Percentiles rank a stretch among this genome's conserved stretches.
phyloP scores from a whole-genome alignment of 2,888 invertebrate genomes.

The Frankliniella intonsa region DNA sequence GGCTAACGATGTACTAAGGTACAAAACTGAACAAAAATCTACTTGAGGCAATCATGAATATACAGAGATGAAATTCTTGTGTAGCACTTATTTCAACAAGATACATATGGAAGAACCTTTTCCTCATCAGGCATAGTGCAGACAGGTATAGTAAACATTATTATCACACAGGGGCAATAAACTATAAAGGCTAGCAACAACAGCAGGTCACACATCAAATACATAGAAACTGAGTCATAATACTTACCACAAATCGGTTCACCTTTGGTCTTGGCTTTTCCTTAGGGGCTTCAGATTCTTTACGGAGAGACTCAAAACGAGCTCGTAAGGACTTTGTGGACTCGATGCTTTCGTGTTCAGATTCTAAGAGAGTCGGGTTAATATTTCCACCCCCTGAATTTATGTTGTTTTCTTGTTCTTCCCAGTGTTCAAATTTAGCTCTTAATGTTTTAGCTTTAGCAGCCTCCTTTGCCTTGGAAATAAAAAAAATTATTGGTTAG shows the following conservation, averaged over 20 bases:
- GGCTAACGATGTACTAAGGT: too few species aligned
- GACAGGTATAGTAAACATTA: neutral
- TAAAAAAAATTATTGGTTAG: slow-evolving; percentile 11
- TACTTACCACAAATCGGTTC: slow-evolving; percentile 87
- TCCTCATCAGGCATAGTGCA: too few species aligned
- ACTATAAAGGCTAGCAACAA: slow-evolving; percentile 35
- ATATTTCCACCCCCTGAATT: slow-evolving; percentile 47
- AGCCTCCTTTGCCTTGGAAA: slow-evolving; percentile 61
- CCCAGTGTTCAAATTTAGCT: slow-evolving; percentile 86
- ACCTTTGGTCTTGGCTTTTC: slow-evolving; percentile 64
- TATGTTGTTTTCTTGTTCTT: slow-evolving; percentile 54
- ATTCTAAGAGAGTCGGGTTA: slow-evolving; percentile 48
- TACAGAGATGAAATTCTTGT: too few species aligned
- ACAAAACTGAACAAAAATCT: neutral
- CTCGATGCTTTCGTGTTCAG: slow-evolving; percentile 65
- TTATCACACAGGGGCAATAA: neutral
- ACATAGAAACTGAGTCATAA: neutral
- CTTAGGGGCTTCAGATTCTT: slow-evolving; percentile 47
- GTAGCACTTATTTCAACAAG: neutral
- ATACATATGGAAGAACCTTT: neutral
- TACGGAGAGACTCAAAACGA: slow-evolving; percentile 81
- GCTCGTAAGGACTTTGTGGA: slow-evolving; percentile 65
- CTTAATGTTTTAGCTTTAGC: slow-evolving; percentile 79
- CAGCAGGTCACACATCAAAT: slow-evolving; percentile 34
- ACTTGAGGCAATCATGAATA: neutral